Evolutionary conservation across 2,888 invertebrate species (phyloP).

Genomic region (Diaperis boleti): DNA sequence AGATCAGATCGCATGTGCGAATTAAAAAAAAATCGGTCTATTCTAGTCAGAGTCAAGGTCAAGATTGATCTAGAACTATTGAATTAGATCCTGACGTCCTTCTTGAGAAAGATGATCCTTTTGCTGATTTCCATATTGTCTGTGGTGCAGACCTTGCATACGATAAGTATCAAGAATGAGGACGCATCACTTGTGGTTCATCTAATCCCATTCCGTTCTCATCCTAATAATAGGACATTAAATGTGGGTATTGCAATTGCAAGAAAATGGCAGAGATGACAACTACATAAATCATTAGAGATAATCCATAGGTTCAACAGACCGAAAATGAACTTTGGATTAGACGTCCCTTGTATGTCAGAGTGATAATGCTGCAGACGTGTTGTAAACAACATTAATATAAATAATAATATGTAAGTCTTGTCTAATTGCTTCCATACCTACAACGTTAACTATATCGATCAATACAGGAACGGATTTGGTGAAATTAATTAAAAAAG

Average conservation of each 20-base stretch:
- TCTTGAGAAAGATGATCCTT: not conserved
- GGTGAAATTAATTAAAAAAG: not conserved
- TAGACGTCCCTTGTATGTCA: slow-evolving; percentile 28
- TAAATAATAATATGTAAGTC: slow-evolving; percentile 13
- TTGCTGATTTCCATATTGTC: not conserved
- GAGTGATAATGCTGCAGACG: slow-evolving; percentile 31
- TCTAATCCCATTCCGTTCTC: slow-evolving; percentile 38
- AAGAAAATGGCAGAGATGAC: slow-evolving; percentile 29
- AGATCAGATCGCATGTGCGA: not conserved
- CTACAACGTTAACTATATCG: no score
- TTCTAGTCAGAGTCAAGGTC: slow-evolving; percentile 1
- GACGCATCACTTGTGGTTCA: slow-evolving; percentile 35
- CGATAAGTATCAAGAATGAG: slow-evolving; percentile 32
- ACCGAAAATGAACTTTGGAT: slow-evolving; percentile 40
- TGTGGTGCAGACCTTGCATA: slow-evolving; percentile 7
- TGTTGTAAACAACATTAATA: slow-evolving; percentile 29
- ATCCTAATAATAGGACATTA: slow-evolving; percentile 39
- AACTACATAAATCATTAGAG: slow-evolving; percentile 32
- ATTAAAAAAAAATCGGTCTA: not conserved
- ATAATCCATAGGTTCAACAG: slow-evolving; percentile 39
- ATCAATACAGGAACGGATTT: not conserved
- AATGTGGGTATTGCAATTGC: slow-evolving; percentile 25
- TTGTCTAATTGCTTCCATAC: slow-evolving; percentile 17
- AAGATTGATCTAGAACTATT: not conserved
- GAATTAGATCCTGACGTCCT: not conserved